phyloP scores from a whole-genome alignment of 2,888 invertebrate species.

The Epiblema foenella region DNA sequence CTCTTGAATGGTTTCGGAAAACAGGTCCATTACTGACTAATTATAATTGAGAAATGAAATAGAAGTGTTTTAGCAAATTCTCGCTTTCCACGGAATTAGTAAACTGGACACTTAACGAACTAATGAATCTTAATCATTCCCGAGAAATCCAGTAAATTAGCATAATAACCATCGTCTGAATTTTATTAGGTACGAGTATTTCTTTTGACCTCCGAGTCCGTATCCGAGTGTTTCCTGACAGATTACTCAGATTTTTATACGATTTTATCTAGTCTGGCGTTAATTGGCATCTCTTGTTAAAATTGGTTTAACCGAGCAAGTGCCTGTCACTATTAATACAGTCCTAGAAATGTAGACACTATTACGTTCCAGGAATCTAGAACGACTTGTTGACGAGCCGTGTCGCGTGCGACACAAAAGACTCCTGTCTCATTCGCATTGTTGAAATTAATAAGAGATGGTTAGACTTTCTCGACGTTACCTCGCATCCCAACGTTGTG shows the following conservation, averaged over 20 bases:
- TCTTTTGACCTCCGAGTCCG: conserved; percentile 26
- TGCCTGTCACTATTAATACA: background rate
- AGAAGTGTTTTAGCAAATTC: background rate
- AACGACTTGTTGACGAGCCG: too few relatives aligned
- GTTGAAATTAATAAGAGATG: too few relatives aligned
- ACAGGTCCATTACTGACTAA: background rate
- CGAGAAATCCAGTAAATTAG: conserved; percentile 22
- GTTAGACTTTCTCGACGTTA: too few relatives aligned
- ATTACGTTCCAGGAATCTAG: too few relatives aligned
- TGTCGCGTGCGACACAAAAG: too few relatives aligned
- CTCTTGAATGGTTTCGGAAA: background rate
- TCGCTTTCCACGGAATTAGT: conserved; percentile 1
- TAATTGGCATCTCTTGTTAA: background rate
- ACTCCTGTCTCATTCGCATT: too few relatives aligned
- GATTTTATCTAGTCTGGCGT: background rate
- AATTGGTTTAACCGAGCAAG: background rate
- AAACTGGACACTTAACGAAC: conserved; percentile 15
- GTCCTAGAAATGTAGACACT: background rate
- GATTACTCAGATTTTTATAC: background rate
- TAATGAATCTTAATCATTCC: conserved; percentile 16
- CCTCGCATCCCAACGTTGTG: too few relatives aligned
- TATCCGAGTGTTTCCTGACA: background rate
- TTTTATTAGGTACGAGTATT: too few relatives aligned
- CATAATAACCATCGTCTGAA: conserved; percentile 21
- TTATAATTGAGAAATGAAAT: conserved; percentile 7